Evolutionary conservation across 2,113 vertebrate genomes (phyloP).

Genomic region (Mystacornis crossleyi): DNA sequence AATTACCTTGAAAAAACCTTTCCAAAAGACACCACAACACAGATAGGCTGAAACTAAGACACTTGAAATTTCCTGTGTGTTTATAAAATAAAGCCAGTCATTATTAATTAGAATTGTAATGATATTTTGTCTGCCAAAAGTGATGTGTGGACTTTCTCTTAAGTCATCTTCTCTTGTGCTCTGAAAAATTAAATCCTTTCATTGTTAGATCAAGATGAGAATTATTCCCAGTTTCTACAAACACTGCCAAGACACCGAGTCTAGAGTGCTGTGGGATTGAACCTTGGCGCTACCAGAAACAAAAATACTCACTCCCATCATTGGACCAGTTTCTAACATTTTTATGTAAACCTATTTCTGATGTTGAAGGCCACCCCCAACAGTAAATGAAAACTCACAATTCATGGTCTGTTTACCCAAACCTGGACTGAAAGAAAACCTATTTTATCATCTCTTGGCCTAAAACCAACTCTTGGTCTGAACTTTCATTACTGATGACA

Average conservation of each 20-base stretch:
- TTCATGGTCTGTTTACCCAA: not conserved
- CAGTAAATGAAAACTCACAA: not conserved
- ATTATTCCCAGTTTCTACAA: not conserved
- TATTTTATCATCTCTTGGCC: not conserved
- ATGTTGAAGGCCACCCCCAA: not conserved
- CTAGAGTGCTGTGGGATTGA: not conserved
- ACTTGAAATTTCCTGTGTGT: not conserved
- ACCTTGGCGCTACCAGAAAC: not conserved
- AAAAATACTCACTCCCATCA: not conserved
- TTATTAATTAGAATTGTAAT: not conserved
- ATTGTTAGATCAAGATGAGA: not conserved
- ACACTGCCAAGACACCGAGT: not conserved
- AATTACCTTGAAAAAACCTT: too few species aligned
- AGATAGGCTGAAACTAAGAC: not conserved
- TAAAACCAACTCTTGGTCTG: not conserved
- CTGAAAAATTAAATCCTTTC: not conserved
- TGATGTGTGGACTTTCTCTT: not conserved
- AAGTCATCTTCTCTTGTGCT: not conserved
- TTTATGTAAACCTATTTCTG: not conserved
- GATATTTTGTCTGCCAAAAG: not conserved
- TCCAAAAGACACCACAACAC: too few species aligned
- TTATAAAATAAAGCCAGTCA: not conserved
- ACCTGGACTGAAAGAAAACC: not conserved
- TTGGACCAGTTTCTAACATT: not conserved
- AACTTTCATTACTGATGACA: not conserved